Conservation (phyloP, 2,888 invertebrate genomes). For the Tinea pellionella region DNA sequence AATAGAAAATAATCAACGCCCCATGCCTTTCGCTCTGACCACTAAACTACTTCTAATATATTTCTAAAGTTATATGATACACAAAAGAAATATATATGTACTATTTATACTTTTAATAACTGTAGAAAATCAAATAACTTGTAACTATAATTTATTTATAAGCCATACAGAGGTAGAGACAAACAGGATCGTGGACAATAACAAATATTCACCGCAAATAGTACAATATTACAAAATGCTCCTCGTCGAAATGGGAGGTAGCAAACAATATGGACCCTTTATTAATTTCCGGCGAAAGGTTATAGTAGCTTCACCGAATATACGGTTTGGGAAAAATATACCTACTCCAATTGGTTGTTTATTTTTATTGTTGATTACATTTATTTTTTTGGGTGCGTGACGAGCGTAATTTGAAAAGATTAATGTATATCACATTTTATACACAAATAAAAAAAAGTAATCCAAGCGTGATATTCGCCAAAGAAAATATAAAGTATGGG, state of each 20-base stretch:
- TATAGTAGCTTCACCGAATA: background rate
- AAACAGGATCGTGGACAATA: background rate
- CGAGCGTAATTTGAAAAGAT: conserved; percentile 2
- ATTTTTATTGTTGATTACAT: conserved; percentile 6
- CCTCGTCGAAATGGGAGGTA: conserved; percentile 4
- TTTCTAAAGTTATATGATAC: too few relatives aligned
- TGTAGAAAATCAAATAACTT: conserved; percentile 1
- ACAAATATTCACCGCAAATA: conserved; percentile 13
- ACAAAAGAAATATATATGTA: too few relatives aligned
- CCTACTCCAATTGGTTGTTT: conserved; percentile 2
- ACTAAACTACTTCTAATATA: too few relatives aligned
- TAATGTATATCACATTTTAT: conserved; percentile 1
- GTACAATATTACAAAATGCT: conserved; percentile 8
- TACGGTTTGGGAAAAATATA: background rate
- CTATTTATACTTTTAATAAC: too few relatives aligned
- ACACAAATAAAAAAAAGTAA: background rate
- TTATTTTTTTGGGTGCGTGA: conserved; percentile 8
- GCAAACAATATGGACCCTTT: conserved; percentile 14
- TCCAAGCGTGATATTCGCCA: background rate
- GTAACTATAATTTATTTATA: background rate
- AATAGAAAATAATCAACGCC: too few relatives aligned
- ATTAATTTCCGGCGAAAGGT: conserved; percentile 12
- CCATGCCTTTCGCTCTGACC: too few relatives aligned
- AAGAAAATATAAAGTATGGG: background rate
- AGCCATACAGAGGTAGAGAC: background rate